Percentiles rank a stretch among this genome's conserved stretches.
These are phyloP conservation scores for Myiopsitta monachus DNA, from an alignment of 2,113 vertebrate genomes.

Conservation along the genomic window DNA sequence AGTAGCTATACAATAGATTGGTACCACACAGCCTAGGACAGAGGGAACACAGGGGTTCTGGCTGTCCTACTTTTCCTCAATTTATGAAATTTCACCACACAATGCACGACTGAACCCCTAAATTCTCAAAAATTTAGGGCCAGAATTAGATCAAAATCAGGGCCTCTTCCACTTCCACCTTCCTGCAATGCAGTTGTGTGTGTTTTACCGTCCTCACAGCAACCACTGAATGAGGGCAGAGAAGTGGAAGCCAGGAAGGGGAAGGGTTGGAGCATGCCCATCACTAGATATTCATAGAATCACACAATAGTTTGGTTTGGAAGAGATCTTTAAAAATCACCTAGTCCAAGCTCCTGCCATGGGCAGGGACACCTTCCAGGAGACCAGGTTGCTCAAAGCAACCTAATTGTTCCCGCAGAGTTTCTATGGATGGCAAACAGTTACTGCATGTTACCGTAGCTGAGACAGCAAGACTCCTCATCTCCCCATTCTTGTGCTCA, in stretches of 20 bases:
- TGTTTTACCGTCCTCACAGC: background rate
- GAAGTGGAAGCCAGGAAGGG: background rate
- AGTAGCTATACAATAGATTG: background rate
- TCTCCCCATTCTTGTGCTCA: background rate
- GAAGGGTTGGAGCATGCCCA: background rate
- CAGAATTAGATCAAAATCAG: fast-evolving
- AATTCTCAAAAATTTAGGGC: background rate
- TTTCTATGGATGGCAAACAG: background rate
- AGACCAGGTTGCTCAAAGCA: background rate
- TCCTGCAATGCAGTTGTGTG: fast-evolving
- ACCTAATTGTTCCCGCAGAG: background rate
- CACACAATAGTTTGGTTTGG: background rate
- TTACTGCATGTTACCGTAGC: background rate
- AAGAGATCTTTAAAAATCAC: background rate
- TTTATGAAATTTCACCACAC: background rate
- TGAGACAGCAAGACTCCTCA: background rate
- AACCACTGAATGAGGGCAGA: background rate
- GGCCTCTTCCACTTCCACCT: background rate
- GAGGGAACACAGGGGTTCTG: background rate
- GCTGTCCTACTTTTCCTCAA: background rate
- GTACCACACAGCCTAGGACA: background rate
- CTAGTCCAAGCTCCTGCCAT: background rate
- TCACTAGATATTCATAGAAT: background rate
- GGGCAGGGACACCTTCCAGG: background rate
- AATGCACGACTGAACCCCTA: background rate